Base-by-base conservation (phyloP, 1,140 invertebrate species). In the Reticulitermes speratus region DNA sequence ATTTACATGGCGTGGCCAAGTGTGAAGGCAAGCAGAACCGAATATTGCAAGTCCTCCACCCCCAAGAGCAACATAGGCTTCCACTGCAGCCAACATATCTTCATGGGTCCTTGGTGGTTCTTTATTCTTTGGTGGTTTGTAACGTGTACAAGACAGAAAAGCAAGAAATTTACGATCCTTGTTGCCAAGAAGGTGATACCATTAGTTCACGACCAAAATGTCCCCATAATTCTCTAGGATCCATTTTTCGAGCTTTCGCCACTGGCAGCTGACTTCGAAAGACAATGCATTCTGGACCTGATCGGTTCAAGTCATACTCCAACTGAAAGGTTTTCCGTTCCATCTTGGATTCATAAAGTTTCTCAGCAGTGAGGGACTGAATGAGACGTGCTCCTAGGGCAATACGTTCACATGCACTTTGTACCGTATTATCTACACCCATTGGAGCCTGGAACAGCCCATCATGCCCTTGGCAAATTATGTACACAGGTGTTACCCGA, bases 41-140 rank as follows among this genome's bases (percentile, higher is more conserved):
- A 98, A 97, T 11, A 99, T 91, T 8, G 98, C 98, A 75, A 99
- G 91, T 11, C 97, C 97, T 25, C 97, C 97, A 84, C 96, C 96
- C 84, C 97, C 97, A 84, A 98, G 91, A 6, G 97, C 97, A 55
- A 96, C 96, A 91, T 98, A 96, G 3, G 94, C 97, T 91, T 96
- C 95, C 11, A 96, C 96, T 84, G 95, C 92, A 12, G 94, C 92
- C 44, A 97, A 90, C 52, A 96, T 94, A 88, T 96, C 95, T 85
- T 95, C 94, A 89, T 97, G 96, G 23, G 94, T 95, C 84, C 90
- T 89, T 38, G 91, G 90, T 69, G 88, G 86, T 88, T 89, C 30
- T 32, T 84, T 59, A 87, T 87, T 87, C 88, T 89, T 90, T 87
- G 89, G 91, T 88, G 93, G 93, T 88, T 94, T 91, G 90, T 96